These are phyloP conservation scores for Gracilinanus agilis DNA, from an alignment of 2,113 vertebrate genomes.

Conservation along the genomic window DNA sequence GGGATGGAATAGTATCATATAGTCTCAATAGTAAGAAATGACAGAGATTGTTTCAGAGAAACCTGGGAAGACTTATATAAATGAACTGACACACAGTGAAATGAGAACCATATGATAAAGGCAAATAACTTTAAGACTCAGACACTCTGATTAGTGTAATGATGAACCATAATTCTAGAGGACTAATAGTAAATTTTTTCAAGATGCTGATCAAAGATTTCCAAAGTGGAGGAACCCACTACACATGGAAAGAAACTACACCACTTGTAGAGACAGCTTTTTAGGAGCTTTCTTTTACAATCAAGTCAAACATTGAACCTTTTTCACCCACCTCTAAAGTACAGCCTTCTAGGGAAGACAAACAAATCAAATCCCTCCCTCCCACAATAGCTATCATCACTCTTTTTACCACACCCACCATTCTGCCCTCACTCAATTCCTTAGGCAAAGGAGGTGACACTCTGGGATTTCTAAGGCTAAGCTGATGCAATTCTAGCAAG, in stretches of 20 bases:
- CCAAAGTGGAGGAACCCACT: too few species aligned
- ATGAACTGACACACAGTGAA: background rate
- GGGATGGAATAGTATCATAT: background rate
- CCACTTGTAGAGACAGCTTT: too few species aligned
- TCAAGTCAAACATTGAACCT: too few species aligned
- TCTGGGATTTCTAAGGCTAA: background rate
- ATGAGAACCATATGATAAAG: background rate
- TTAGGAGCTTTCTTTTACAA: too few species aligned
- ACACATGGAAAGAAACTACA: too few species aligned
- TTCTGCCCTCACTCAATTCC: background rate
- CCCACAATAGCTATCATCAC: background rate
- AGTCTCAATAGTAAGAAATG: too few species aligned
- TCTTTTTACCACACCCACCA: background rate
- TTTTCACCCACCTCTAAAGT: background rate
- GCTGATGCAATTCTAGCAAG: background rate
- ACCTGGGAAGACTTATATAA: too few species aligned
- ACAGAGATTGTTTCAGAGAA: background rate
- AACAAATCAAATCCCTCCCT: background rate
- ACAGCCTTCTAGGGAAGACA: background rate
- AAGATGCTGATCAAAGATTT: background rate
- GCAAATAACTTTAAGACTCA: background rate
- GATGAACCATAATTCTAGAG: background rate
- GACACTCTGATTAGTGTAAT: background rate
- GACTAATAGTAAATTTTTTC: background rate
- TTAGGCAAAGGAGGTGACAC: background rate